Conservation (phyloP, 2,113 vertebrate species). For the Limanda limanda region DNA sequence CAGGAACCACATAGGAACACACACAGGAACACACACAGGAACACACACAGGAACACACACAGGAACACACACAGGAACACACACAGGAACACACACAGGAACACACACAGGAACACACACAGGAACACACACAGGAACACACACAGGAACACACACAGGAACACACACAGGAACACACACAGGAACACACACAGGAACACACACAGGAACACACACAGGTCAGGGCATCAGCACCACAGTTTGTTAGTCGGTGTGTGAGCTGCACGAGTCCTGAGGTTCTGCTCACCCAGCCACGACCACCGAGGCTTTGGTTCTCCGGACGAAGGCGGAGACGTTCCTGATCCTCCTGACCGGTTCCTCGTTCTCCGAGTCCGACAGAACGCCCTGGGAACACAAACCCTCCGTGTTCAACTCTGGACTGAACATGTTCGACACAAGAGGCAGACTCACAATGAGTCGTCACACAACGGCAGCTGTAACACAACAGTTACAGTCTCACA, state of each 20-base stretch:
- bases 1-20: constrained; percentile 75
- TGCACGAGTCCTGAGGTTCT: background rate
- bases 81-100: constrained; percentile 37
- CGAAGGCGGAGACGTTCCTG: constrained; percentile 89
- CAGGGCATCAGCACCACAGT: background rate
- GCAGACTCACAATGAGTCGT: constrained; percentile 71
- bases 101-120: constrained; percentile 31
- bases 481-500: background rate
- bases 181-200: constrained; percentile 37
- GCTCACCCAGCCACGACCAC: constrained; percentile 49
- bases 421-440: background rate
- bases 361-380: constrained; percentile 94
- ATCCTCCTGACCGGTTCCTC: constrained; percentile 91
- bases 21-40: constrained; percentile 37
- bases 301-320: constrained; percentile 84
- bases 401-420: background rate
- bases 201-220: constrained; percentile 18
- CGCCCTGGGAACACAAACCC: constrained; percentile 36
- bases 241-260: background rate
- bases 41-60: constrained; percentile 31
- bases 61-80: constrained; percentile 37
- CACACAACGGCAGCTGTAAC: constrained; percentile 61
- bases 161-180: constrained; percentile 31
- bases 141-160: constrained; percentile 37
- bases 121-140: constrained; percentile 37